These are phyloP conservation scores for Microctenopoma steveboyesi DNA, from an alignment of 2,797 vertebrate species.

Conservation along the genomic window DNA sequence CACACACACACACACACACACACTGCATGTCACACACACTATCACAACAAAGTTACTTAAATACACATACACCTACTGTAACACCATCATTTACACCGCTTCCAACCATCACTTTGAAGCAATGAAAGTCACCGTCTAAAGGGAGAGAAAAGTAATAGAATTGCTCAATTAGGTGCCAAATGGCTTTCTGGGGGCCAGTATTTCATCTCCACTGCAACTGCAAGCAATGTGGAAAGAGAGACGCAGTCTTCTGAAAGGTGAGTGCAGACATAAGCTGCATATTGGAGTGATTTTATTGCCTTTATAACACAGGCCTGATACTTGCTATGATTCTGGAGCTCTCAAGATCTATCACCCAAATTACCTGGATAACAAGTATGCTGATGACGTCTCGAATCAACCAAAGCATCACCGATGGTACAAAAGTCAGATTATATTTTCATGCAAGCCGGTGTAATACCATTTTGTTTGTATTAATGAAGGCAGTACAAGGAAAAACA, in stretches of 20 bases:
- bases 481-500: conserved; percentile 26
- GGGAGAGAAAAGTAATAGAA: conserved; percentile 85
- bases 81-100: conserved; percentile 75
- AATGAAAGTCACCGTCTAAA: conserved; percentile 81
- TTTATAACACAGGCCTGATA: conserved; percentile 76
- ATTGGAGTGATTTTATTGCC: conserved; percentile 81
- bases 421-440: conserved; percentile 58
- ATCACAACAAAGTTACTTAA: conserved; percentile 77
- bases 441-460: conserved; percentile 48
- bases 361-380: conserved; percentile 59
- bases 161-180: conserved; percentile 88
- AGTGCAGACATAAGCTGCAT: conserved; percentile 80
- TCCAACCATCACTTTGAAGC: conserved; percentile 73
- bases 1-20: conserved; percentile 25
- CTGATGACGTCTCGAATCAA: conserved; percentile 61
- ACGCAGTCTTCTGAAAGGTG: conserved; percentile 75
- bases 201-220: conserved; percentile 84
- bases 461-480: conserved; percentile 53
- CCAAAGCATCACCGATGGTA: conserved; percentile 35
- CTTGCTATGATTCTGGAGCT: conserved; percentile 53
- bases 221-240: conserved; percentile 80
- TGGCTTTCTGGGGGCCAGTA: conserved; percentile 85
- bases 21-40: conserved; percentile 23
- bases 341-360: conserved; percentile 70
- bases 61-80: conserved; percentile 69